These are phyloP conservation scores for Rambutsinella grinnellia DNA, from an alignment of 2,888 invertebrate genomes.

Conservation along the genomic window DNA sequence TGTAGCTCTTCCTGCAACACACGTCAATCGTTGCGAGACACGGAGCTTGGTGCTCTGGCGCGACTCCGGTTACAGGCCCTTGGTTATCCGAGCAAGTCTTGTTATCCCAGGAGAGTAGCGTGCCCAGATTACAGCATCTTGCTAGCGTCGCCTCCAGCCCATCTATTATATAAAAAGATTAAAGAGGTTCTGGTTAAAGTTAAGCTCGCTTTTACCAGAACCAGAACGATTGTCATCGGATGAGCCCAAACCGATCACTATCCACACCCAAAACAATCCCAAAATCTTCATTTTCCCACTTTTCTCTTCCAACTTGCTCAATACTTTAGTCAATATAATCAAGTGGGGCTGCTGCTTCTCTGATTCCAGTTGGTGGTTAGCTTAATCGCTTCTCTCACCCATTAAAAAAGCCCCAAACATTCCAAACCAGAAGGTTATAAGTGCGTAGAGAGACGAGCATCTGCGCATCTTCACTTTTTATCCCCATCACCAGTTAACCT, in stretches of 20 bases:
- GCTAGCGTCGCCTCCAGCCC: slow-evolving; percentile 64
- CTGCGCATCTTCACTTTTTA: no score
- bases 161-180: slow-evolving; percentile 14
- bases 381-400: no score
- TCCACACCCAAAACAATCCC: neutral
- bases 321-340: no score
- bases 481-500: no score
- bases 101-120: slow-evolving; percentile 71
- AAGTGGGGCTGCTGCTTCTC: no score
- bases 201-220: neutral
- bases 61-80: slow-evolving; percentile 73
- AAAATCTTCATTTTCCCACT: neutral
- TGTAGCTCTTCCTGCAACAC: slow-evolving; percentile 75
- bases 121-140: slow-evolving; percentile 73
- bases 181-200: neutral
- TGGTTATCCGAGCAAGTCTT: slow-evolving; percentile 71
- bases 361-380: no score
- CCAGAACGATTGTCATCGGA: neutral
- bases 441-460: no score
- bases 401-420: no score
- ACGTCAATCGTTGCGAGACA: slow-evolving; percentile 77
- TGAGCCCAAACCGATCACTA: neutral
- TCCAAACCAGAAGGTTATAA: no score
- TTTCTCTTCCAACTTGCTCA: no score
- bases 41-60: slow-evolving; percentile 73